A percentile compares a stretch with the other conserved stretches of the same genome.
These are phyloP conservation scores for Salminus brasiliensis DNA, from an alignment of 2,113 vertebrate species.

Conservation along the genomic window DNA sequence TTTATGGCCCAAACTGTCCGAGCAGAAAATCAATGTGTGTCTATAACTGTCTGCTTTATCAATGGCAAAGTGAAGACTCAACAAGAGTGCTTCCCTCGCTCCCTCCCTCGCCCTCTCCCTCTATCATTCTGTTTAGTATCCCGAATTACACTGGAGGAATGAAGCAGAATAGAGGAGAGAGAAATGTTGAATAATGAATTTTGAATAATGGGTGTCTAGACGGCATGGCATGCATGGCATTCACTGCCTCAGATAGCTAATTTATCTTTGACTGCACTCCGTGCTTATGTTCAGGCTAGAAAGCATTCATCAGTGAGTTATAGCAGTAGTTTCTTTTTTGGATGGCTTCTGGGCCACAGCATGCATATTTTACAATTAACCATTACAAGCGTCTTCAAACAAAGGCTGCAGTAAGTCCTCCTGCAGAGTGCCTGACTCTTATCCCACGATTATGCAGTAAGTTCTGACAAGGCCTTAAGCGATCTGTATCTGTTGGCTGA, in stretches of 20 bases:
- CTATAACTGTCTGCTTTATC: slow-evolving; percentile 21
- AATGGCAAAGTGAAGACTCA: slow-evolving; percentile 32
- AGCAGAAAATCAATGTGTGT: slow-evolving; percentile 41
- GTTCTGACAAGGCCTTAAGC: background rate
- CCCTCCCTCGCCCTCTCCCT: background rate
- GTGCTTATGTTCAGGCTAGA: slow-evolving; percentile 14
- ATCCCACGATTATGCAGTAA: background rate
- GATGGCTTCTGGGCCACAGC: background rate
- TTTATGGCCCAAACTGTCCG: slow-evolving; percentile 14
- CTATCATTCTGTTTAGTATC: background rate
- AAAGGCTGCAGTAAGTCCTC: background rate
- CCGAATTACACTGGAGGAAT: background rate
- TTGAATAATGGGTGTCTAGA: slow-evolving; percentile 39
- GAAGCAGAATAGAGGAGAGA: background rate
- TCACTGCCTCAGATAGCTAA: background rate
- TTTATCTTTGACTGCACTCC: slow-evolving; percentile 4
- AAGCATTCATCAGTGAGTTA: background rate
- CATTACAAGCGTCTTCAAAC: background rate
- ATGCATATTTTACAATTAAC: background rate
- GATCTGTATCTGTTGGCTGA: background rate
- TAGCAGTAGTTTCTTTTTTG: background rate
- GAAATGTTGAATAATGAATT: slow-evolving; percentile 40
- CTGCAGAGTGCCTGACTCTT: background rate
- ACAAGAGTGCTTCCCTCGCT: background rate
- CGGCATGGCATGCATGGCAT: slow-evolving; percentile 8